These are phyloP conservation scores for Hassar affinis DNA, from an alignment of 2,113 vertebrate genomes.

Conservation along the genomic window DNA sequence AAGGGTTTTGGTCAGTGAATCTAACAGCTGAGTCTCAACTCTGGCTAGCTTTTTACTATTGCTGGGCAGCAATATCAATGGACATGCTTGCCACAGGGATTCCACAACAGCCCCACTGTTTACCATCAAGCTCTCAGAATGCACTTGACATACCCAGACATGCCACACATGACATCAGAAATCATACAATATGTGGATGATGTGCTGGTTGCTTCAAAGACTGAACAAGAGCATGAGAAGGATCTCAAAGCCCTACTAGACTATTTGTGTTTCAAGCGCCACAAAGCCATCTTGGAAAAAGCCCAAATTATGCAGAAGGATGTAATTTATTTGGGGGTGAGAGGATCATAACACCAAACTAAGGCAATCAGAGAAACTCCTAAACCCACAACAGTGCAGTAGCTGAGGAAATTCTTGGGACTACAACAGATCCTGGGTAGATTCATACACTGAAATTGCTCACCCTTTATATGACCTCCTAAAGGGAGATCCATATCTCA, in stretches of 20 bases:
- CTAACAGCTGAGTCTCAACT: not conserved
- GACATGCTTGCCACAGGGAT: not conserved
- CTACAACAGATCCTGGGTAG: no score
- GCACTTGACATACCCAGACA: not conserved
- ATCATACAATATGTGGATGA: not conserved
- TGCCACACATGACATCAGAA: not conserved
- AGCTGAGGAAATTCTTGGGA: no score
- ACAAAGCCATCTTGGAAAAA: no score
- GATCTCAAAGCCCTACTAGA: not conserved
- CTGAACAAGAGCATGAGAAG: not conserved
- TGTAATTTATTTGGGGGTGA: no score
- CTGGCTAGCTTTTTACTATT: not conserved
- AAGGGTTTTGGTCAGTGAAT: no score
- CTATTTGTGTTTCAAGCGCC: not conserved
- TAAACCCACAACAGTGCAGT: no score
- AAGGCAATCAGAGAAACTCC: no score
- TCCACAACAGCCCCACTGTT: not conserved
- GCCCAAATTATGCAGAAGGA: no score
- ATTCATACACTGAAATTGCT: no score
- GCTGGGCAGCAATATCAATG: slow-evolving; percentile 1
- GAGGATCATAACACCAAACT: no score
- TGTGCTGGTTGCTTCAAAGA: not conserved
- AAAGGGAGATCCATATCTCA: no score
- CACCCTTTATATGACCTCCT: no score
- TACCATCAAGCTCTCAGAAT: not conserved